phyloP scores from a whole-genome alignment of 2,888 invertebrate species.

The Cheilosia soror region DNA sequence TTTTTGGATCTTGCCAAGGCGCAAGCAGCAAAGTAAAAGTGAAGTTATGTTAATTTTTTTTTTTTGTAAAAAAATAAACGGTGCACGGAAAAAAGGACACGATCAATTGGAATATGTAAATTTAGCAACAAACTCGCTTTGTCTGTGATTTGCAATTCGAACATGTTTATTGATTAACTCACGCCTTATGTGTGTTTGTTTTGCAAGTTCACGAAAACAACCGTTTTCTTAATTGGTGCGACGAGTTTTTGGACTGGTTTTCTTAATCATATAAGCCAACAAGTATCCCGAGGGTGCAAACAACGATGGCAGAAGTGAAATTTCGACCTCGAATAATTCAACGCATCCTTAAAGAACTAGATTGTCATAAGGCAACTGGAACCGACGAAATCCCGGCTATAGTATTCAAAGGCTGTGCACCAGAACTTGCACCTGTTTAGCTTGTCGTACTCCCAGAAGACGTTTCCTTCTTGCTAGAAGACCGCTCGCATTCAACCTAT shows the following conservation, averaged over 20 bases:
- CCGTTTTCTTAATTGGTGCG: constrained; percentile 45
- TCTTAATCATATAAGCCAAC: too few relatives aligned
- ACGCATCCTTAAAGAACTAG: too few relatives aligned
- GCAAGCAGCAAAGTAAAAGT: constrained; percentile 12
- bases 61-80: constrained; percentile 10
- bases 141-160: constrained; percentile 42
- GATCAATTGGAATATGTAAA: constrained; percentile 56
- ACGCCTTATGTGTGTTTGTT: constrained; percentile 29
- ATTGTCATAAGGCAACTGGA: too few relatives aligned
- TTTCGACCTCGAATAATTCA: too few relatives aligned
- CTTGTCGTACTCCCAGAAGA: too few relatives aligned
- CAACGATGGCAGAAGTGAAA: too few relatives aligned
- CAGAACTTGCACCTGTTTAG: too few relatives aligned
- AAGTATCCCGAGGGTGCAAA: too few relatives aligned
- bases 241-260: not conserved
- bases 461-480: too few relatives aligned
- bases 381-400: too few relatives aligned
- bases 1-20: constrained; percentile 27
- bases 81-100: constrained; percentile 9
- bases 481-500: too few relatives aligned
- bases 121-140: constrained; percentile 49
- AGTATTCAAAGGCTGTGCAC: too few relatives aligned
- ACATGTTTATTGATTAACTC: constrained; percentile 68
- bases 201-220: not conserved
- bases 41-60: constrained; percentile 32